Evolutionary conservation across 2,797 vertebrate species (phyloP).

Genomic region (Eulemur coronatus): DNA sequence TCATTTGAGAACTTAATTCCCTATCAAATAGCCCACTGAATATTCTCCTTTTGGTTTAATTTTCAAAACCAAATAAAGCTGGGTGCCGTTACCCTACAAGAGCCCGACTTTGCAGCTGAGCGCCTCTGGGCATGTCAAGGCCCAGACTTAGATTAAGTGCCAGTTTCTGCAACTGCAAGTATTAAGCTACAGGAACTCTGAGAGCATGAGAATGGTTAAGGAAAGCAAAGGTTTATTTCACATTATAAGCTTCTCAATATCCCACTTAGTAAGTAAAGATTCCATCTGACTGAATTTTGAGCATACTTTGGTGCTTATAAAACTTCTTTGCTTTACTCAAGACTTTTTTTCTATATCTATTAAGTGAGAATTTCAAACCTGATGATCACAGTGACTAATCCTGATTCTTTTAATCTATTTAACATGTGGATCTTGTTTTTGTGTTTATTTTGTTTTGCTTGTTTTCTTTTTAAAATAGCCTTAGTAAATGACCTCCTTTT

Average conservation of each 20-base stretch:
- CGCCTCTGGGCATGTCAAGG: conserved; percentile 42
- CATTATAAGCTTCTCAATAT: neutral
- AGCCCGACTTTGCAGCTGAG: conserved; percentile 51
- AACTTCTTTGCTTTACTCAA: neutral
- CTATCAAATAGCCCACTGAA: conserved; percentile 61
- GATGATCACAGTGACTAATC: neutral
- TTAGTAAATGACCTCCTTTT: neutral
- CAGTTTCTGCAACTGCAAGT: conserved; percentile 54
- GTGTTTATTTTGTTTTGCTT: neutral
- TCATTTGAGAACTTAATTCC: conserved; percentile 71
- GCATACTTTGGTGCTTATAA: neutral
- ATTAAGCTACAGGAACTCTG: neutral
- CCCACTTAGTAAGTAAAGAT: conserved; percentile 16
- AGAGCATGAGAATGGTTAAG: neutral
- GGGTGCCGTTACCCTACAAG: neutral
- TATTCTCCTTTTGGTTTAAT: conserved; percentile 65
- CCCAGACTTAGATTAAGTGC: conserved; percentile 29
- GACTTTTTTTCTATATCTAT: neutral
- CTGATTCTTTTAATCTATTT: neutral
- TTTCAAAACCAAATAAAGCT: conserved; percentile 73
- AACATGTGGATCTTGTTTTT: neutral
- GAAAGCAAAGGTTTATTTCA: conserved; percentile 34
- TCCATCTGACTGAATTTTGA: neutral
- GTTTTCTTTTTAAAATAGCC: neutral
- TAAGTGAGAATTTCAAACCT: neutral